Evolutionary conservation across 2,797 vertebrate species (phyloP).

Genomic region (Chaetophractus vellerosus): DNA sequence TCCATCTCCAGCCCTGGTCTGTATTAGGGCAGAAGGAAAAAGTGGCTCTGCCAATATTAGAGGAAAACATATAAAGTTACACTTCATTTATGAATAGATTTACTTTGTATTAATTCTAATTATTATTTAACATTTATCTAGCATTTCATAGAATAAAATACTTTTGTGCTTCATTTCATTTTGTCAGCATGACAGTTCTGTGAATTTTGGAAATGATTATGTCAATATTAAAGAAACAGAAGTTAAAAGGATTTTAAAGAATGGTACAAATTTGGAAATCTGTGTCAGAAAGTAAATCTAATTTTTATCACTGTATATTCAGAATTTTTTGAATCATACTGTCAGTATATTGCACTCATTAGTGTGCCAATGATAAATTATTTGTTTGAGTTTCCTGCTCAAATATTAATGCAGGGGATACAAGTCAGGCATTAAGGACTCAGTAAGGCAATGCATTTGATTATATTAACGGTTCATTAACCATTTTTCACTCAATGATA

Average conservation of each 20-base stretch:
- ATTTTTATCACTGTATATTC: not conserved
- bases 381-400: not conserved
- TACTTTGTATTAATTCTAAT: not conserved
- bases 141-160: not conserved
- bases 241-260: not conserved
- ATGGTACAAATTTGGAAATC: not conserved
- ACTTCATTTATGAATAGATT: not conserved
- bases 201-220: not conserved
- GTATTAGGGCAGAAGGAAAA: not conserved
- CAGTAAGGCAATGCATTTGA: not conserved
- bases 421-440: not conserved
- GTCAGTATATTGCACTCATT: not conserved
- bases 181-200: not conserved
- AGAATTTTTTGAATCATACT: not conserved
- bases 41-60: not conserved
- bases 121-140: not conserved
- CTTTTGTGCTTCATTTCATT: not conserved
- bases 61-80: not conserved
- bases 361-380: not conserved
- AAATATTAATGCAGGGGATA: constrained; percentile 5
- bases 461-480: not conserved
- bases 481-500: not conserved
- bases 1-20: not conserved
- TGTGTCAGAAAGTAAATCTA: not conserved
- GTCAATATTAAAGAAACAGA: not conserved